phyloP scores from a whole-genome alignment of 2,113 vertebrate species.

The Grammomys dolichurus region DNA sequence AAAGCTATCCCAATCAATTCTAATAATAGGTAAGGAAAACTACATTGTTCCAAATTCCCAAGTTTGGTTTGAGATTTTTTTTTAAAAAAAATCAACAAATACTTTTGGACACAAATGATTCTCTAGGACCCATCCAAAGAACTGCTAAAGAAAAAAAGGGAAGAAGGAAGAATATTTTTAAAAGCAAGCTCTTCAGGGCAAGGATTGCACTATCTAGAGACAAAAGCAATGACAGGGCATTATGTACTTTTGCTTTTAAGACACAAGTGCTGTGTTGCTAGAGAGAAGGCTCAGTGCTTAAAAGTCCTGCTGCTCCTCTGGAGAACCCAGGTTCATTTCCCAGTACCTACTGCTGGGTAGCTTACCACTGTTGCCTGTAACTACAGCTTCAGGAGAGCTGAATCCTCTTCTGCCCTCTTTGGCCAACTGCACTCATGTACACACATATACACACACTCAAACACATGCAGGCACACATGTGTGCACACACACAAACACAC shows the following conservation, averaged over 20 bases:
- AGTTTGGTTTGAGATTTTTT: neutral
- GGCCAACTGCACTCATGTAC: neutral
- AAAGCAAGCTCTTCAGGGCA: neutral
- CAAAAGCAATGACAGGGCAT: neutral
- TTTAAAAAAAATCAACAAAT: neutral
- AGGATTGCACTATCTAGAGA: neutral
- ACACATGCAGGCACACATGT: no score
- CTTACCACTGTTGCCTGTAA: neutral
- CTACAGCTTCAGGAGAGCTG: neutral
- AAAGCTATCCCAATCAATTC: neutral
- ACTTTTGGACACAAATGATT: neutral
- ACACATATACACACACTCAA: neutral
- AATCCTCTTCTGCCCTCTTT: neutral
- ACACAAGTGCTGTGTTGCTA: neutral
- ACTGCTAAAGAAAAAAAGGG: neutral
- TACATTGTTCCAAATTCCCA: neutral
- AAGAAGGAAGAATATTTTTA: neutral
- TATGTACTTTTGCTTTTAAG: constrained; percentile 13
- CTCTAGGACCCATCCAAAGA: neutral
- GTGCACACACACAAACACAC: neutral
- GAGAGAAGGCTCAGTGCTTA: neutral
- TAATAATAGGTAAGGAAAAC: neutral
- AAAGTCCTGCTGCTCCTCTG: neutral
- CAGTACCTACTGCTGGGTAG: neutral
- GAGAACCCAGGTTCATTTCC: neutral